Evolutionary conservation across 2,888 invertebrate genomes (phyloP).

Genomic region (Eupithecia exiguata): DNA sequence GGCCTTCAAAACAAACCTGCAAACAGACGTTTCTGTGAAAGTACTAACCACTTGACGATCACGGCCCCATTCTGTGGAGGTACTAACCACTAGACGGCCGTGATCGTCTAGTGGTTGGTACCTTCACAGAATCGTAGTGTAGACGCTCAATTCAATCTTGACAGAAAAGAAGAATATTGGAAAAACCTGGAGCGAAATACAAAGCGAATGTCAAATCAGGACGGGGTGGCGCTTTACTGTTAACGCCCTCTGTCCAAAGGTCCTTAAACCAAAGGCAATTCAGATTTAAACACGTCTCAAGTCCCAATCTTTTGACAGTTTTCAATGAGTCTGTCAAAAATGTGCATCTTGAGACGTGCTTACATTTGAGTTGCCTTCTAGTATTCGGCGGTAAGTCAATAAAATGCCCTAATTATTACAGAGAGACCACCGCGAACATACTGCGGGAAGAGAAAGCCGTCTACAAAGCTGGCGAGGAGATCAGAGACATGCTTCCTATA

Average conservation of each 20-base stretch:
- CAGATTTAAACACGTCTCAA: neutral
- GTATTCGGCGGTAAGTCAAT: neutral
- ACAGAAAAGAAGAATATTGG: neutral
- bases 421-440: conserved; percentile 13
- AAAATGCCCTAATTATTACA: neutral
- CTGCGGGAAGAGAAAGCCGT: conserved; percentile 54
- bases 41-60: too few species aligned
- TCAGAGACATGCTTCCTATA: conserved; percentile 53
- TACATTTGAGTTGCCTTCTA: neutral
- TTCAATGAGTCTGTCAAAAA: neutral
- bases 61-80: too few species aligned
- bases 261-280: too few species aligned
- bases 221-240: too few species aligned
- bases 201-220: neutral
- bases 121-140: too few species aligned
- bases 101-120: too few species aligned
- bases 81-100: too few species aligned
- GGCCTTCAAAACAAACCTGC: neutral
- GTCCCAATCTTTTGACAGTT: neutral
- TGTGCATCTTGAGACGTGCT: neutral
- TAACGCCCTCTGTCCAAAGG: too few species aligned
- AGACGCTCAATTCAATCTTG: neutral
- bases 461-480: conserved; percentile 66
- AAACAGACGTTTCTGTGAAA: too few species aligned
- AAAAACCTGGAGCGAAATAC: neutral